These are phyloP conservation scores for Agonopterix alstromeriana DNA, from an alignment of 2,888 invertebrate species.

Conservation along the genomic window DNA sequence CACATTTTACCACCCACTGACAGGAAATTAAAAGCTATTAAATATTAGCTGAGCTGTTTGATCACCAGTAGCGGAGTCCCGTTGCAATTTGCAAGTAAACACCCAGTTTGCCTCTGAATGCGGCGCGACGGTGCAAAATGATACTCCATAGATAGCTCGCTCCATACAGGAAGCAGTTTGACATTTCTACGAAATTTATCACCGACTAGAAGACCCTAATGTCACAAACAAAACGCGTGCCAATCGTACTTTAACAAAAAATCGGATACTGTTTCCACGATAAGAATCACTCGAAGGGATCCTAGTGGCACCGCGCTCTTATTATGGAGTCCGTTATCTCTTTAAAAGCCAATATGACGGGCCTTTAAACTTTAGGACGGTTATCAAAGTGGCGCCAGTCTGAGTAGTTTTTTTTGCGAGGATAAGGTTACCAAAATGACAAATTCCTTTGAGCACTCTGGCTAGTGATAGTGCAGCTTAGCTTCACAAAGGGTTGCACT, in stretches of 20 bases:
- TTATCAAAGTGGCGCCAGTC: constrained; percentile 51
- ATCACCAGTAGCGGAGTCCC: constrained; percentile 41
- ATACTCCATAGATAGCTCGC: constrained; percentile 4
- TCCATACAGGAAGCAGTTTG: constrained; percentile 39
- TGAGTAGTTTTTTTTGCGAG: constrained; percentile 26
- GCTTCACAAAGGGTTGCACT: constrained; percentile 1
- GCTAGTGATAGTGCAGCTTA: neutral
- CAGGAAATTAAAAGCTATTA: constrained; percentile 45
- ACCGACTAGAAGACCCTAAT: neutral
- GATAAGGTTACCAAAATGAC: neutral
- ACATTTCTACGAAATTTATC: constrained; percentile 22
- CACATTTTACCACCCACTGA: constrained; percentile 19
- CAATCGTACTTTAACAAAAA: constrained; percentile 38
- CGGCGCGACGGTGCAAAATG: constrained; percentile 12
- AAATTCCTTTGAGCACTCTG: constrained; percentile 2
- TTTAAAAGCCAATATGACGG: constrained; percentile 30
- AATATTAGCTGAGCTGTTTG: constrained; percentile 22
- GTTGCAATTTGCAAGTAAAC: constrained; percentile 30
- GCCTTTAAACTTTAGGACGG: constrained; percentile 25
- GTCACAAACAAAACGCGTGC: constrained; percentile 43
- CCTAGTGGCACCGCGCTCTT: constrained; percentile 34
- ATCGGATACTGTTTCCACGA: constrained; percentile 1
- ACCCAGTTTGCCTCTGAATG: constrained; percentile 8
- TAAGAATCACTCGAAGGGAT: no score
- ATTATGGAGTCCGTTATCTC: constrained; percentile 32